Conservation (phyloP, 2,113 vertebrate species). For the Nerophis lumbriciformis region DNA sequence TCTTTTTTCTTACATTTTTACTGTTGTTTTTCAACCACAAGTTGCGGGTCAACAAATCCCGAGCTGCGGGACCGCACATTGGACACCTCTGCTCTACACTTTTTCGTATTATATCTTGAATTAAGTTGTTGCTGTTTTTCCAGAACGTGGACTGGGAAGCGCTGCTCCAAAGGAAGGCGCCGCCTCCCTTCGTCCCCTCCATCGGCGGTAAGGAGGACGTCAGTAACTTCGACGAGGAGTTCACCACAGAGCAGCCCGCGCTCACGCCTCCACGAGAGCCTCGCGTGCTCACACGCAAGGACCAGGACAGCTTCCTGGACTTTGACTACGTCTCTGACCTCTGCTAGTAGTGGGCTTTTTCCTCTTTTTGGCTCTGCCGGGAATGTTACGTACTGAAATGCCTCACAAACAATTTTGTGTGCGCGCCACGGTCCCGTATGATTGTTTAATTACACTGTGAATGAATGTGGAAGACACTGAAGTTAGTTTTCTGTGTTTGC, state of each 20-base stretch:
- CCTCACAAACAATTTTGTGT: neutral
- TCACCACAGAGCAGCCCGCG: conserved; percentile 88
- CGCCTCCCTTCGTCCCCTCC: conserved; percentile 89
- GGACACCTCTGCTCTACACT: neutral
- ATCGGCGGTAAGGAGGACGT: conserved; percentile 88
- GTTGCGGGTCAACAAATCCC: no score
- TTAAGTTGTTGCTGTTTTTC: neutral
- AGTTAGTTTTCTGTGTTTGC: conserved; percentile 28
- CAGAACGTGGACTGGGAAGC: conserved; percentile 91
- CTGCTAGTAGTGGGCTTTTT: conserved; percentile 74
- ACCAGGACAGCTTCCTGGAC: conserved; percentile 94
- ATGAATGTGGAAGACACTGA: conserved; percentile 38
- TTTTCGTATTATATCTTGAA: neutral
- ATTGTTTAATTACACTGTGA: conserved; percentile 56
- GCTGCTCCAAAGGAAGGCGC: conserved; percentile 85
- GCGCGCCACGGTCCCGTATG: neutral
- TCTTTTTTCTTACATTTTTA: no score
- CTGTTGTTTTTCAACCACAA: no score
- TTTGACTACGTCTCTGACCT: conserved; percentile 98
- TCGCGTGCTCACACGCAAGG: conserved; percentile 86
- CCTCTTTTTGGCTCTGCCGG: neutral
- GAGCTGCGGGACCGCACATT: no score
- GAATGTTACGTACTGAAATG: conserved; percentile 20
- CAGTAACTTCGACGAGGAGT: conserved; percentile 98
- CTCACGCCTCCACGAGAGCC: conserved; percentile 96